Evolutionary conservation across 2,113 vertebrate genomes (phyloP).

Genomic region (Tonatia bakeri): DNA sequence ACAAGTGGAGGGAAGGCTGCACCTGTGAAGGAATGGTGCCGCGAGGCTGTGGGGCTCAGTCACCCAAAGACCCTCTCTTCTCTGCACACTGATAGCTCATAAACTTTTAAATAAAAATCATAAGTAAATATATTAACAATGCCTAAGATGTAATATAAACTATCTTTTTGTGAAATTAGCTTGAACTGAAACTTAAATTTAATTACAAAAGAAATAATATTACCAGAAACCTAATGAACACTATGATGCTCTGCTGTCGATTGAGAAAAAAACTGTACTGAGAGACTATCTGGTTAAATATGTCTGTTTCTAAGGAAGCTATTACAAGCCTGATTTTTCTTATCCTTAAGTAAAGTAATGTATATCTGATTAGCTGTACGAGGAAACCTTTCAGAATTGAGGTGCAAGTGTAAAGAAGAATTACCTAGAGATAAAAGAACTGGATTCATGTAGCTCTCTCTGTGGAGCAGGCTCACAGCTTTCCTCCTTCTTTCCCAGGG

Average conservation of each 20-base stretch:
- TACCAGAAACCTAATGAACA: constrained; percentile 9
- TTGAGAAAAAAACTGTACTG: constrained; percentile 10
- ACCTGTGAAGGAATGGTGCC: background rate
- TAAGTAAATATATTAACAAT: background rate
- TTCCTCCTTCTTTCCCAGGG: too few species aligned
- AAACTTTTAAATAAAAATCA: constrained; percentile 7
- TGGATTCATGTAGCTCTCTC: background rate
- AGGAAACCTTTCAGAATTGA: background rate
- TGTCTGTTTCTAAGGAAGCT: constrained; percentile 16
- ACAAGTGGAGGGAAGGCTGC: background rate
- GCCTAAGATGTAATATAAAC: background rate
- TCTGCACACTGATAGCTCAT: background rate
- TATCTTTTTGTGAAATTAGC: constrained; percentile 20
- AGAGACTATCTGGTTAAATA: constrained; percentile 17
- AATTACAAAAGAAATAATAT: background rate
- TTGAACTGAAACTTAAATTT: constrained; percentile 34
- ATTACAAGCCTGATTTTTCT: background rate
- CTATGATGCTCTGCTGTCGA: background rate
- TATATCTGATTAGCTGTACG: background rate
- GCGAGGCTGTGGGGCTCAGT: background rate
- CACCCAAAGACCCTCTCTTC: background rate
- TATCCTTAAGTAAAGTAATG: constrained; percentile 48
- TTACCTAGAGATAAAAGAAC: background rate
- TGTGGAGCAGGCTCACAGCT: too few species aligned
- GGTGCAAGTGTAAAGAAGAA: background rate